These are phyloP conservation scores for Thrips palmi DNA, from an alignment of 1,140 invertebrate species.

Conservation along the genomic window DNA sequence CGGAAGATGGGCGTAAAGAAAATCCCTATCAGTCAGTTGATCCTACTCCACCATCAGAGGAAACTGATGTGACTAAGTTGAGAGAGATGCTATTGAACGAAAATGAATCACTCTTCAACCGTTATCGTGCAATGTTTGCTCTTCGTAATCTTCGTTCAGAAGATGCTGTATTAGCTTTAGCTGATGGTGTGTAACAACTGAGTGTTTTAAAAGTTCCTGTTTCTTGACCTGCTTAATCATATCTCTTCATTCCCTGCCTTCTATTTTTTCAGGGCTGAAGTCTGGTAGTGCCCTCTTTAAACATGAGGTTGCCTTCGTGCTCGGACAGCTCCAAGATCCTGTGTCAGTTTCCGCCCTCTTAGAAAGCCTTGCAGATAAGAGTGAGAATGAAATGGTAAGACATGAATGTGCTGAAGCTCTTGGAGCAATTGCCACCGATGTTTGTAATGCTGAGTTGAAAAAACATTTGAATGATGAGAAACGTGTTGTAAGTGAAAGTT, in stretches of 20 bases:
- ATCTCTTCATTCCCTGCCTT: too few relatives aligned
- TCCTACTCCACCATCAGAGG: slow-evolving; percentile 64
- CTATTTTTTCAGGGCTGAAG: slow-evolving; percentile 44
- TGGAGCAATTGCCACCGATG: slow-evolving; percentile 80
- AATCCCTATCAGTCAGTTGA: slow-evolving; percentile 63
- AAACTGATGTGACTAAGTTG: slow-evolving; percentile 38
- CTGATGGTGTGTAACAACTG: slow-evolving; percentile 42
- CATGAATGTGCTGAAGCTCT: slow-evolving; percentile 98
- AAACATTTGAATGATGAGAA: slow-evolving; percentile 68
- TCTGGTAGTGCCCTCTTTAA: slow-evolving; percentile 77
- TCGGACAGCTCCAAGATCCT: slow-evolving; percentile 85
- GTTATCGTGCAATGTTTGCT: slow-evolving; percentile 95
- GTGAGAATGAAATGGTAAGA: slow-evolving; percentile 92
- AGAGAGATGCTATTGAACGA: slow-evolving; percentile 54
- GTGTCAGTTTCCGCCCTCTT: slow-evolving; percentile 55
- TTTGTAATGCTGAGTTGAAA: slow-evolving; percentile 65
- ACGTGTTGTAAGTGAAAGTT: slow-evolving; percentile 87
- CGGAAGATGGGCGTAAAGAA: slow-evolving; percentile 26
- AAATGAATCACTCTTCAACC: slow-evolving; percentile 57
- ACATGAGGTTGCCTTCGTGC: slow-evolving; percentile 95
- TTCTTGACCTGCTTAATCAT: too few relatives aligned
- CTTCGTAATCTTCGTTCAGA: slow-evolving; percentile 68
- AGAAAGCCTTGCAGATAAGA: slow-evolving; percentile 46
- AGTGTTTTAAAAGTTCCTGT: too few relatives aligned
- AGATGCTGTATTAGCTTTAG: slow-evolving; percentile 60